These are phyloP conservation scores for Clistopyga incitator DNA, from an alignment of 2,888 invertebrate genomes.

Conservation along the genomic window DNA sequence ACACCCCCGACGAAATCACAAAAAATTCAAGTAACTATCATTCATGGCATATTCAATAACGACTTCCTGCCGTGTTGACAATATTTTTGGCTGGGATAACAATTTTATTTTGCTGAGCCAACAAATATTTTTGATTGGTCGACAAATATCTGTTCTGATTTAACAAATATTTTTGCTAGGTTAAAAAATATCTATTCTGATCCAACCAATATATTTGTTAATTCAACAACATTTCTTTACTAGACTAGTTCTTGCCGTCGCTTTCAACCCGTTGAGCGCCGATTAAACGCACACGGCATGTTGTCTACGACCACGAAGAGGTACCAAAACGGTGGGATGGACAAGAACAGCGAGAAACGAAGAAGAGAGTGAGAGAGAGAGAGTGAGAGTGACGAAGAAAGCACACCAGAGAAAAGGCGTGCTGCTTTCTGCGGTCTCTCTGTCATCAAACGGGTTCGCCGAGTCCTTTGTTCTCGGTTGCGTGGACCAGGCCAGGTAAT, in stretches of 20 bases:
- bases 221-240: background rate
- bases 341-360: background rate
- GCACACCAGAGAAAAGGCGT: constrained; percentile 11
- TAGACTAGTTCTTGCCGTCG: background rate
- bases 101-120: background rate
- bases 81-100: background rate
- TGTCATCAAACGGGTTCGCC: constrained; percentile 68
- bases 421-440: constrained; percentile 51
- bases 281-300: constrained; percentile 49
- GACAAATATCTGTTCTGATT: background rate
- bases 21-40: too few relatives aligned
- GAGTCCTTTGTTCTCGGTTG: constrained; percentile 61
- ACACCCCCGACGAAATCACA: too few relatives aligned
- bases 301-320: constrained; percentile 31
- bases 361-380: constrained; percentile 8
- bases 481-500: constrained; percentile 52
- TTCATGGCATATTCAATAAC: too few relatives aligned
- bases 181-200: background rate
- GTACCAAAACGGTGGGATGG: constrained; percentile 11
- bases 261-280: constrained; percentile 41
- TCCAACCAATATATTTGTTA: background rate
- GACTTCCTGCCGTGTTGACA: too few relatives aligned
- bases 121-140: background rate
- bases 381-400: constrained; percentile 25
- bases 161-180: background rate